Base-by-base conservation (phyloP, 53 echinoderm and acorn worm genomes). In the Patiria pectinifera region DNA sequence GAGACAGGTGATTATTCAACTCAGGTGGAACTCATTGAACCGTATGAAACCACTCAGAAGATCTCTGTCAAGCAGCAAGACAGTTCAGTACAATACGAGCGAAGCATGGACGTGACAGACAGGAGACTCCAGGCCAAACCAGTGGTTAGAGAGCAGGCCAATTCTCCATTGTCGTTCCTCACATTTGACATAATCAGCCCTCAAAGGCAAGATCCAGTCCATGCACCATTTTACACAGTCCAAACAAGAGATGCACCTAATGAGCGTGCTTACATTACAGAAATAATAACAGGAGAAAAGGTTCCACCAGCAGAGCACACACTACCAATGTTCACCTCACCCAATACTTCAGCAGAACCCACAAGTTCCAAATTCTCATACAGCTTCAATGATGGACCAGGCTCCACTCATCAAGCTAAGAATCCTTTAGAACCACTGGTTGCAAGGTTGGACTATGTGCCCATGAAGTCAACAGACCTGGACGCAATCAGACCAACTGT, bases 81-180 rank as follows among this genome's bases (percentile, higher is more conserved):
- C 45, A 88, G 11, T 25, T 87, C 78, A 7, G 81, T 89, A 48
- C 95, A 95, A 60, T 89, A 92, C 74, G 92, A 92, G 23, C 62
- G 69, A 71, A 48, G 71, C 25, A 44, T 76, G 0, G 94, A 95
- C 43, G 94, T 85, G 13, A 94, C 77, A 18, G 93, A 95, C 71
- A 93, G 93, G 69, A 86, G 70, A 77, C 43, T 95, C 14, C 95
- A 95, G 86, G 82, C 92, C 16, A 86, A 71, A 21, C 94, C 95
- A 47, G 91, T 92, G 7, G 94, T 94, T 15, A 80, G 95, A 81
- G 95, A 94, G 53, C 92, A 93, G 59, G 94, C 94, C 46, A 86
- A 59, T 35, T 95, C 95, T 11, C 95, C 95, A 0, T 69, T 72
- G 3, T 45, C 69, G 35, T 59, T 90, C 66, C 90, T 80, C 13